Base-by-base conservation (phyloP, 2,113 vertebrate genomes). In the Fulica atra region DNA sequence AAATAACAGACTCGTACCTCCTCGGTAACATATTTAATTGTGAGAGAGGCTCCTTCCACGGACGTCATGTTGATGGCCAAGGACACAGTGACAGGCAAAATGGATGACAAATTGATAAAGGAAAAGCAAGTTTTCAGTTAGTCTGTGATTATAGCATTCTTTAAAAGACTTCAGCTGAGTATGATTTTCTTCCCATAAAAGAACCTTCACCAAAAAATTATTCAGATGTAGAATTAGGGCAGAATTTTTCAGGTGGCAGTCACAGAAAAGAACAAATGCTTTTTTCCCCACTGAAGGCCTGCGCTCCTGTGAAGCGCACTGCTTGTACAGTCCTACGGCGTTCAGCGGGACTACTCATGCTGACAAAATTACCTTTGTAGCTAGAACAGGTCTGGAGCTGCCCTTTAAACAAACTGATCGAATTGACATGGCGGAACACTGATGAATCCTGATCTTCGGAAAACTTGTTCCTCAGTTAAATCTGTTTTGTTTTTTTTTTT, bases 1-100 rank as follows among this genome's bases (percentile, higher is more conserved):
- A 95, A 96, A 28, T 77, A 94, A 88, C 53, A 93, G 44, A 86
- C 57, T 86, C 51, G 9, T 64, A 86, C 79, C 85, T 89, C 86
- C 76, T 96, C 40, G 13, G 70, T 51, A 92, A 73, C 28, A 51
- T 64, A 53, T 65, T 94, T 56, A 91, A 88, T 79, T 77, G 50
- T 74, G 85, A 81, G 65, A 94, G 92, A 94, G 74, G 65, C 24
- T 87, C 11, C 53, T 95, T 94, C 60, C 59, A 86, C 79, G 61
- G 69, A 82, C 88, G 38, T 51, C 65, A 50, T 2, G 1, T 35
- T 89, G 74, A 70, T 86, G 17, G 86, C 92, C 86, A 60, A 3
- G 11, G 79, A 96, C 94, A 50, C 31, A 91, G 26, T 46, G 36
- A 35, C 57, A 86, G 66, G 51, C 33, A 95, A 95, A 95, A 95